phyloP scores from a whole-genome alignment of 2,113 vertebrate genomes.

The Phrynosoma platyrhinos region DNA sequence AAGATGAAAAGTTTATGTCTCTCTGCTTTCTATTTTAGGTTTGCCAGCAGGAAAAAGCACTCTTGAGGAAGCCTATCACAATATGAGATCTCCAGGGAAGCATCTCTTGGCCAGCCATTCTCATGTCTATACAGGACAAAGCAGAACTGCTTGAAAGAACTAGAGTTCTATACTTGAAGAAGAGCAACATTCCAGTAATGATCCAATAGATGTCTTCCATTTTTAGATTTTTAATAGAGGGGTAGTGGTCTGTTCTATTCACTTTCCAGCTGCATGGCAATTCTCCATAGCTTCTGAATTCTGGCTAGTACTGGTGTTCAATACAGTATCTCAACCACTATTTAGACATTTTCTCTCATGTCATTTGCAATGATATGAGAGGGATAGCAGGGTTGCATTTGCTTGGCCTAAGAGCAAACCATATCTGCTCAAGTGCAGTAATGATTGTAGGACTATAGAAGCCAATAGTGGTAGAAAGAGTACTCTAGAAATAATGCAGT shows the following conservation, averaged over 20 bases:
- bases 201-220: background rate
- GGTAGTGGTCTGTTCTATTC: background rate
- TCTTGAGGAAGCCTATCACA: slow-evolving; percentile 13
- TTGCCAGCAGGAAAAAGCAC: background rate
- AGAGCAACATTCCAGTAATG: background rate
- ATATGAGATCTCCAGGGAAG: background rate
- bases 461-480: too few species aligned
- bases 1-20: background rate
- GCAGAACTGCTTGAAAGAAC: background rate
- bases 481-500: too few species aligned
- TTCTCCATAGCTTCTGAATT: background rate
- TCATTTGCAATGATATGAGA: too few species aligned
- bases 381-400: too few species aligned
- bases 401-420: too few species aligned
- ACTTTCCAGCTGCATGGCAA: background rate
- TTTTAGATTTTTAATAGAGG: slow-evolving; percentile 25
- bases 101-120: background rate
- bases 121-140: background rate
- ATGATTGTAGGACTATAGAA: too few species aligned
- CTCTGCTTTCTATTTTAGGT: background rate
- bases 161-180: background rate
- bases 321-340: too few species aligned
- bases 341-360: too few species aligned
- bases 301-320: background rate
- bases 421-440: too few species aligned